Evolutionary conservation across 2,113 vertebrate species (phyloP).

Genomic region (Opisthocomus hoazin): DNA sequence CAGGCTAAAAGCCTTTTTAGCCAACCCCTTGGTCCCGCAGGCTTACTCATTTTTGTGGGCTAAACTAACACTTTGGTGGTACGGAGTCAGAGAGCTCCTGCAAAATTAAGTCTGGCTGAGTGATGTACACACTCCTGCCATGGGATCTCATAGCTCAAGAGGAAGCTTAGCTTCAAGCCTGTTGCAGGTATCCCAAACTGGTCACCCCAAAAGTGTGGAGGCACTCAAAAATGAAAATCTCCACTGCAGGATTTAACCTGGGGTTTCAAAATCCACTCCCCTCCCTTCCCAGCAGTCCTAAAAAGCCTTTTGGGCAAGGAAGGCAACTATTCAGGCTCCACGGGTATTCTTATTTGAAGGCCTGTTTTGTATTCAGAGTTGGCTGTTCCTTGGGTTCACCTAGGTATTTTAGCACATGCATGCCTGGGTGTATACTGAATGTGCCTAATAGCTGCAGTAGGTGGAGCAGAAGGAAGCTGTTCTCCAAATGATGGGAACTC

Average conservation of each 20-base stretch:
- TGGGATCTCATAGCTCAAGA: neutral
- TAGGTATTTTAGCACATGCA: neutral
- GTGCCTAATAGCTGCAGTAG: constrained; percentile 40
- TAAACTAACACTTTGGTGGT: neutral
- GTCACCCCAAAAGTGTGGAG: neutral
- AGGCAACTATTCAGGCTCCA: constrained; percentile 52
- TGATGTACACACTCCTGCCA: neutral
- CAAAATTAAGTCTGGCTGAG: neutral
- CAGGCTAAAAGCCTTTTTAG: neutral
- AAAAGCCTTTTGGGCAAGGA: constrained; percentile 44
- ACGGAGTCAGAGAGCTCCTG: neutral
- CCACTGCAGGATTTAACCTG: neutral
- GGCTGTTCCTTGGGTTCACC: constrained; percentile 37
- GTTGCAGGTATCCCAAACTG: neutral
- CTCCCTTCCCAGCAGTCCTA: neutral
- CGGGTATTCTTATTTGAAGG: neutral
- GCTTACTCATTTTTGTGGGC: neutral
- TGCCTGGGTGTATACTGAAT: constrained; percentile 14
- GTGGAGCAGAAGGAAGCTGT: constrained; percentile 54
- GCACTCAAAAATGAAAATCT: neutral
- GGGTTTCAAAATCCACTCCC: neutral
- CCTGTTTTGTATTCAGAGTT: constrained; percentile 18
- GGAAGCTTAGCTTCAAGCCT: neutral
- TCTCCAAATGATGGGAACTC: constrained; percentile 54
- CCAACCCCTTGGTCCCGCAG: neutral